phyloP scores from a whole-genome alignment of 2,113 vertebrate genomes.

The Pomatorhinus ruficollis region DNA sequence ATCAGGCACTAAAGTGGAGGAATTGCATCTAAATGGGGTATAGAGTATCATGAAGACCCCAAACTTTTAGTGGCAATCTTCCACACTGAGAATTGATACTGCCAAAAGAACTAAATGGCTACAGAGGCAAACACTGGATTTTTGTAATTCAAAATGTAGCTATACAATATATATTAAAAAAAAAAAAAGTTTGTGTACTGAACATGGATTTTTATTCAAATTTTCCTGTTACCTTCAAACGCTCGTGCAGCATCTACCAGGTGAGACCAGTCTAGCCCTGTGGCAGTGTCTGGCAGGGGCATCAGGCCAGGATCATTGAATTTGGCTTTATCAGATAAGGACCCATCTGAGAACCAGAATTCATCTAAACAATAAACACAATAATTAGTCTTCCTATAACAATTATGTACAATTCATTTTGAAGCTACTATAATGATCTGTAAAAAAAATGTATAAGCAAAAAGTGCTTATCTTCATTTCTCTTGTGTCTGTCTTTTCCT shows the following conservation, averaged over 20 bases:
- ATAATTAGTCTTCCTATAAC: slow-evolving; percentile 58
- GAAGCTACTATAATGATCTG: slow-evolving; percentile 16
- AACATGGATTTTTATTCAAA: slow-evolving; percentile 43
- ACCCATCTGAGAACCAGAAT: slow-evolving; percentile 97
- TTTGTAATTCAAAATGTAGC: background rate
- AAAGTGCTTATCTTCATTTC: background rate
- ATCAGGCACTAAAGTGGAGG: background rate
- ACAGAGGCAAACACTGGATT: background rate
- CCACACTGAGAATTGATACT: background rate
- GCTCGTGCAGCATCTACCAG: slow-evolving; percentile 94
- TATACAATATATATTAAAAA: background rate
- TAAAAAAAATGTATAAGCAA: background rate
- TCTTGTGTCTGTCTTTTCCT: background rate
- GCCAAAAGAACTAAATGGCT: slow-evolving; percentile 2
- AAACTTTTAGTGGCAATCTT: background rate
- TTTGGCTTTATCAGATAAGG: slow-evolving; percentile 93
- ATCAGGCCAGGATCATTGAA: slow-evolving; percentile 93
- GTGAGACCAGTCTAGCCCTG: slow-evolving; percentile 94
- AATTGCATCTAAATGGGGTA: background rate
- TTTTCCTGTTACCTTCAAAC: slow-evolving; percentile 90
- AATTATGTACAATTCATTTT: background rate
- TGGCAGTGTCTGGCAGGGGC: slow-evolving; percentile 92
- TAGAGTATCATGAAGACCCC: background rate
- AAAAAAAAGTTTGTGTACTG: background rate
- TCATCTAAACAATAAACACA: slow-evolving; percentile 84